Evolutionary conservation across 2,888 invertebrate species (phyloP).

Genomic region (Notocelia uddmanniana): DNA sequence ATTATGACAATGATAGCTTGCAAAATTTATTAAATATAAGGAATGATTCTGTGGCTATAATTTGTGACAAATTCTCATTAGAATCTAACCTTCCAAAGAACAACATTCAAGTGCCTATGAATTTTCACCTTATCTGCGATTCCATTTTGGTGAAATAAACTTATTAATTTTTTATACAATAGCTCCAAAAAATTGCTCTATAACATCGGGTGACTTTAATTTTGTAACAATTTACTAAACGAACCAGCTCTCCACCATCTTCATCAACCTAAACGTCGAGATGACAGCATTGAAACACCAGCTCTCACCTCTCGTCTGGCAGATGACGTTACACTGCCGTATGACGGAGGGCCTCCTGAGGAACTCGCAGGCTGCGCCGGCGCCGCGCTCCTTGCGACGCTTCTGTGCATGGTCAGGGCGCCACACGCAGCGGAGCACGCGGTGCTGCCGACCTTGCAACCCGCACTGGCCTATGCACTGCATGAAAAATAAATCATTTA

Average conservation of each 20-base stretch:
- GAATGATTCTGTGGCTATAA: neutral
- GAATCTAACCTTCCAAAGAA: neutral
- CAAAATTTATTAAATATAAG: neutral
- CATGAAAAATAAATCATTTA: conserved; percentile 48
- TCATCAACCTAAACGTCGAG: conserved; percentile 26
- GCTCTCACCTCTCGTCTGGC: conserved; percentile 58
- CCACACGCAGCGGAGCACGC: conserved; percentile 97
- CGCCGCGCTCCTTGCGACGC: conserved; percentile 92
- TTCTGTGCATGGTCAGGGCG: conserved; percentile 90
- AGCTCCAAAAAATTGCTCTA: neutral
- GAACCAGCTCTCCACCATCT: conserved; percentile 39
- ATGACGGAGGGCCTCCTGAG: conserved; percentile 91
- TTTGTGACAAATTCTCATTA: neutral
- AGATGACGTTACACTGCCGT: conserved; percentile 90
- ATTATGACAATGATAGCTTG: neutral
- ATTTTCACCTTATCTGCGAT: neutral
- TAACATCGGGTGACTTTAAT: neutral
- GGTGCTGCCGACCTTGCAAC: conserved; percentile 92
- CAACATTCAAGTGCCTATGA: neutral
- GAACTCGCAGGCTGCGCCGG: conserved; percentile 94
- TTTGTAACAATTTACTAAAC: neutral
- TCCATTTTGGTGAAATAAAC: neutral
- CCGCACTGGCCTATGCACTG: conserved; percentile 96
- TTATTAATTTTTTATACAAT: neutral
- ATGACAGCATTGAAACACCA: conserved; percentile 16